Conservation (phyloP, 1,140 invertebrate species). For the Scaptomyza hsui region DNA sequence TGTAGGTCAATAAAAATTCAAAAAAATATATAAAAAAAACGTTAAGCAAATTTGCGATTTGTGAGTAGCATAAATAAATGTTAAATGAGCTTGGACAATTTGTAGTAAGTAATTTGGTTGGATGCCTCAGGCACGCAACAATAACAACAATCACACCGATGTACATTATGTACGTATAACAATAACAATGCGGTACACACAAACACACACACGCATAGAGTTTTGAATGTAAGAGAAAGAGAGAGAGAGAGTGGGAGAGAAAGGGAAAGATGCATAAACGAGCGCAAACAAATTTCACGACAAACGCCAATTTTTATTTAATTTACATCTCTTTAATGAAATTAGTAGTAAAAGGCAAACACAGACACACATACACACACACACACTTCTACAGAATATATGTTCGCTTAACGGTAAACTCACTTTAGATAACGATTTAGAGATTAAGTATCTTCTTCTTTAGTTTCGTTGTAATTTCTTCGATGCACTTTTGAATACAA, state of each 20-base stretch:
- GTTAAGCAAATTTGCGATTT: neutral
- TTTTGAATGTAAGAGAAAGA: neutral
- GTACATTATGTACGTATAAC: constrained; percentile 3
- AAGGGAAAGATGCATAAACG: constrained; percentile 23
- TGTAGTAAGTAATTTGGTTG: constrained; percentile 35
- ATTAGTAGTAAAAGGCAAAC: constrained; percentile 59
- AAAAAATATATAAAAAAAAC: constrained; percentile 1
- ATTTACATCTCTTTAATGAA: constrained; percentile 80
- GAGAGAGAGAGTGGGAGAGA: neutral
- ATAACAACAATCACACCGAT: constrained; percentile 1
- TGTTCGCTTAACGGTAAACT: constrained; percentile 24
- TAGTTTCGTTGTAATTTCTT: neutral
- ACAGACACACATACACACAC: constrained; percentile 12
- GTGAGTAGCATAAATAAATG: constrained; percentile 13
- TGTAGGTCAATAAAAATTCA: neutral
- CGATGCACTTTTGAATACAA: neutral
- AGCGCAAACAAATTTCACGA: constrained; percentile 49
- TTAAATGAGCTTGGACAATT: constrained; percentile 30
- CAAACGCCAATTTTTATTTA: constrained; percentile 72
- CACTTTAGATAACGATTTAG: constrained; percentile 24
- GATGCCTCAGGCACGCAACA: constrained; percentile 30
- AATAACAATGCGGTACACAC: constrained; percentile 29
- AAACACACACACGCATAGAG: constrained; percentile 3
- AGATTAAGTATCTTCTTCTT: neutral
- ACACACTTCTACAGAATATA: constrained; percentile 10